Base-by-base conservation (phyloP, 2,888 invertebrate species). In the Ectemnius continuus region DNA sequence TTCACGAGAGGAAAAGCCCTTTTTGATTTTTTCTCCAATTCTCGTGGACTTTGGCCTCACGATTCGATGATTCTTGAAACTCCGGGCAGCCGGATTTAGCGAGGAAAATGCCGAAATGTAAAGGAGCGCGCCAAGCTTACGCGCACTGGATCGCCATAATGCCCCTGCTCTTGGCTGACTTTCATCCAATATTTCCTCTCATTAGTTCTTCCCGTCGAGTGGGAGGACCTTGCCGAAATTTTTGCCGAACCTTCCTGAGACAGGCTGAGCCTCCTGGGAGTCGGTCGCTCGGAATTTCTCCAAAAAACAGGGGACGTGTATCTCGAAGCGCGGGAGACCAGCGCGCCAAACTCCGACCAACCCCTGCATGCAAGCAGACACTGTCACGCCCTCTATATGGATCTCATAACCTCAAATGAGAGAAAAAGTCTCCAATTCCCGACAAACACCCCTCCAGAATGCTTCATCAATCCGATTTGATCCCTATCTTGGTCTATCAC, bases 331-430 rank as follows among this genome's bases (percentile, higher is more conserved):
- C 89, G 89, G 89, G 89, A 89, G 85, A 81, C 79, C 82, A 87
- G 88, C 89, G 89, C 89, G 89, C 89, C 88, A 89, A 89, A 87
- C 81, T 75, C 83, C 81, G 88, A 88, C 88, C 89, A 89, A 89
- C 89, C 89, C 89, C 86, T 88, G 86, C 77, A 76, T 78, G 82
- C 81, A 84, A 73, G 82, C 76, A 79, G 83, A 79, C 73, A 84
- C 87, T 78, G 84, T 86, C 80, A 88, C 89, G 89, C 89, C 89
- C 89, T 89, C 89, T 89, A 87, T 88, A 88, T 80, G 81, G 80
- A 83, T 73, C 78, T 86, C 88, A 89, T 89, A 89, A 89, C 89
- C 89, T 89, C 87, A 82, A 82, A 84, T 20, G 66, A 76, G 61
- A 56, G 69, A 61, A 70, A 79, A 73, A 75, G 71, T 73, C 23